These are phyloP conservation scores for Gonatopus flavifemur DNA, from an alignment of 1,140 invertebrate genomes.

Conservation along the genomic window DNA sequence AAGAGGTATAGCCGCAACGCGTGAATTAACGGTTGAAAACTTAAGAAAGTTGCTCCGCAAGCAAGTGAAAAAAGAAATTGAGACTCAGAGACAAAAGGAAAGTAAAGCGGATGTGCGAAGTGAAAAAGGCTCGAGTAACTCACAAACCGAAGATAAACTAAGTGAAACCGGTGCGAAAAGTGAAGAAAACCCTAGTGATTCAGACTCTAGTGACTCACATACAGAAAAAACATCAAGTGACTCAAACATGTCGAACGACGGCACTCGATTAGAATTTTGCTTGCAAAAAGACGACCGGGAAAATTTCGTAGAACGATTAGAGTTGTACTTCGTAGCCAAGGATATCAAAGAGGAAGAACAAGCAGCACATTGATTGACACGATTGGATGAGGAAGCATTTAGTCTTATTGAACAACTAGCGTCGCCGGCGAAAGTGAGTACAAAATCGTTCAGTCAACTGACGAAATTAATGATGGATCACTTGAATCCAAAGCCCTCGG, in stretches of 20 bases:
- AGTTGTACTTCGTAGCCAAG: not conserved
- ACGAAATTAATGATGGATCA: conserved; percentile 1
- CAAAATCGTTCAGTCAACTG: not conserved
- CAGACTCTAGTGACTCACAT: too few relatives aligned
- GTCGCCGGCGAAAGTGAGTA: not conserved
- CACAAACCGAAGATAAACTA: too few relatives aligned
- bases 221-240: too few relatives aligned
- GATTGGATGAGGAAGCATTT: conserved; percentile 1
- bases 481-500: conserved; percentile 5
- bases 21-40: not conserved
- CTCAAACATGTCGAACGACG: not conserved
- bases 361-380: not conserved
- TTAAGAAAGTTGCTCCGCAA: not conserved
- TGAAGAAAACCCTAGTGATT: not conserved
- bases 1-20: not conserved
- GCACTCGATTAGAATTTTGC: not conserved
- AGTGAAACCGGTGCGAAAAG: too few relatives aligned
- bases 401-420: not conserved
- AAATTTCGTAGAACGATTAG: not conserved
- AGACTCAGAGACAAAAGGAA: not conserved
- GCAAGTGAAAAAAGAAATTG: not conserved
- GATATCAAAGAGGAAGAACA: conserved; percentile 37
- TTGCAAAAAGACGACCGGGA: not conserved
- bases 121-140: too few relatives aligned
- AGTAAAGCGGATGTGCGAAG: not conserved